Percentiles rank a stretch among this genome's conserved stretches.
phyloP scores from a whole-genome alignment of 2,888 invertebrate genomes.

The Eupithecia vulgata region DNA sequence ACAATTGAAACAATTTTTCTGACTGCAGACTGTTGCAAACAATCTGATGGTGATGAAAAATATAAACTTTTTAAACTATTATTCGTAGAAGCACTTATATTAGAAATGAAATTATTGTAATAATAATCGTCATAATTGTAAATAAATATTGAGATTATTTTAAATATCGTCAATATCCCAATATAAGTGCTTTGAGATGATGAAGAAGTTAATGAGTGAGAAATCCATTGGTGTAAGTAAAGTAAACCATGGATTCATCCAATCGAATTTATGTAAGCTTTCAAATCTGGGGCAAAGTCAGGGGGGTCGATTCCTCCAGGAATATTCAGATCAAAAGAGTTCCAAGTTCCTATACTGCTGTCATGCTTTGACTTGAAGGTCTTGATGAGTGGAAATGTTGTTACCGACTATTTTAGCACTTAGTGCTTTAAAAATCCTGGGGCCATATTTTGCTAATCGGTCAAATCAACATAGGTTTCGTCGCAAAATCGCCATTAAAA shows the following conservation, averaged over 20 bases:
- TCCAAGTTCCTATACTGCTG: neutral
- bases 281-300: neutral
- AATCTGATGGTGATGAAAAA: neutral
- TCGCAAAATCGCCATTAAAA: neutral
- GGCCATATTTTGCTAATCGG: neutral
- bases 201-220: neutral
- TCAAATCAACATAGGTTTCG: no score
- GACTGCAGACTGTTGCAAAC: no score
- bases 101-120: no score
- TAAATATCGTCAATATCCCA: neutral
- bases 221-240: neutral
- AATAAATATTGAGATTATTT: neutral
- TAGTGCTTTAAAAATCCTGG: neutral
- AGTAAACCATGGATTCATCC: neutral
- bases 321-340: neutral
- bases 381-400: neutral
- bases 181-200: neutral
- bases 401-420: neutral
- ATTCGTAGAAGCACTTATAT: neutral
- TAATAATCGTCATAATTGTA: neutral
- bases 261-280: slow-evolving; percentile 9
- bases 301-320: neutral
- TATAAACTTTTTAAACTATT: neutral
- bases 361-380: neutral
- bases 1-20: no score